Percentiles rank a stretch among this genome's conserved stretches.
phyloP scores from a whole-genome alignment of 2,888 invertebrate genomes.

The Mythimna lalbum region DNA sequence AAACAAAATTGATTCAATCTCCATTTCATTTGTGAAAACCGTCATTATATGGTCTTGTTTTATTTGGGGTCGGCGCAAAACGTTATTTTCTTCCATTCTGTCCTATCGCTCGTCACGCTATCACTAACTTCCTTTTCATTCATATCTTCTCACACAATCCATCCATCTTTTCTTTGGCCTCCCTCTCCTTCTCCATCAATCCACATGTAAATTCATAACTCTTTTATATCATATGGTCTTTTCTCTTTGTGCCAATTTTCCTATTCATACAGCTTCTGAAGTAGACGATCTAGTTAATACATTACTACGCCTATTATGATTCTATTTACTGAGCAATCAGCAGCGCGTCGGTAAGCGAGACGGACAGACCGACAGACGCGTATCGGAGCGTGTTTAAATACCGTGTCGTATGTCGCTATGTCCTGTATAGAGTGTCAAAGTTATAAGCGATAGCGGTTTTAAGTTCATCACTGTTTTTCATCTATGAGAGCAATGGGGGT shows the following conservation, averaged over 20 bases:
- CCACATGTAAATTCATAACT: too few species aligned
- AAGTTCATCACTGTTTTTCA: neutral
- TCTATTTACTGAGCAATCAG: conserved; percentile 38
- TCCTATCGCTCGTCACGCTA: too few species aligned
- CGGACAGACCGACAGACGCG: conserved; percentile 51
- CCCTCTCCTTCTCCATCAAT: too few species aligned
- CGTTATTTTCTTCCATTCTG: too few species aligned
- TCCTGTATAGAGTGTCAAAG: conserved; percentile 30
- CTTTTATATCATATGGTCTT: neutral
- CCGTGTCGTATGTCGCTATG: conserved; percentile 60
- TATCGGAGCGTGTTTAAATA: conserved; percentile 57
- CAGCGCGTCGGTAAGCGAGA: conserved; percentile 39
- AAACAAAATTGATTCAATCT: neutral
- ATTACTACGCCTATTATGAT: conserved; percentile 45
- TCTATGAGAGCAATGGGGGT: too few species aligned
- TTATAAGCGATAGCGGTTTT: neutral
- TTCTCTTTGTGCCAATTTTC: conserved; percentile 5
- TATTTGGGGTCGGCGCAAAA: too few species aligned
- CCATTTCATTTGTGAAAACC: neutral
- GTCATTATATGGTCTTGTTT: too few species aligned
- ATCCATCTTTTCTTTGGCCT: too few species aligned
- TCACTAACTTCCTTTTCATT: too few species aligned
- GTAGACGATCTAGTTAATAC: conserved; percentile 42
- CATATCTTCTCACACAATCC: too few species aligned
- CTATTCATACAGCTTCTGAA: neutral